Evolutionary conservation across 1,140 invertebrate species (phyloP).

Genomic region (Andrena cerasifolii): DNA sequence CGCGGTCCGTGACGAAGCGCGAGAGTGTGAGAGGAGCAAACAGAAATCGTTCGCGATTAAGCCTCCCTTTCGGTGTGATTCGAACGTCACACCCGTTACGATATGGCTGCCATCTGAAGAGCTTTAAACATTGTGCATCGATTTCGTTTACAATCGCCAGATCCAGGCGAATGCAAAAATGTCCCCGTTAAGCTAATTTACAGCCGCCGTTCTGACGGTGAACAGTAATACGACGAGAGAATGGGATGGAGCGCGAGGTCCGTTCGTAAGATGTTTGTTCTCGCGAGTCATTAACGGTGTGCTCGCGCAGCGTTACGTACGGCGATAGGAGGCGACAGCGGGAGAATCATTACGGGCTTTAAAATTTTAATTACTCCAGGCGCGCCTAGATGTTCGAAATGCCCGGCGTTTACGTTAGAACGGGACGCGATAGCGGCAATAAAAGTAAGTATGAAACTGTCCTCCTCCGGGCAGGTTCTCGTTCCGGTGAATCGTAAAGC

Average conservation of each 20-base stretch:
- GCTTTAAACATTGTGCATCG: background rate
- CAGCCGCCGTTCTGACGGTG: background rate
- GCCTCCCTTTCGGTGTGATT: background rate
- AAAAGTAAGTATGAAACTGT: background rate
- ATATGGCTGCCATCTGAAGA: too few species aligned
- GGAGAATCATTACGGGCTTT: conserved; percentile 39
- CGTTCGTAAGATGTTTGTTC: background rate
- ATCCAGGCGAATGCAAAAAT: background rate
- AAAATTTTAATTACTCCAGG: conserved; percentile 58
- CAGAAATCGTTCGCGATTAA: background rate
- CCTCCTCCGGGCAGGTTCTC: background rate
- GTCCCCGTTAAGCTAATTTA: conserved; percentile 48
- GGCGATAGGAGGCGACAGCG: conserved; percentile 25
- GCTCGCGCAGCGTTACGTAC: background rate
- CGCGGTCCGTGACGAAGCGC: conserved; percentile 10
- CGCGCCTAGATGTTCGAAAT: background rate
- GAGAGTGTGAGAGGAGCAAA: background rate
- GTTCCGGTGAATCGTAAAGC: conserved; percentile 58
- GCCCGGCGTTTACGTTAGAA: background rate
- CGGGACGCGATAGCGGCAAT: background rate
- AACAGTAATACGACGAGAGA: background rate
- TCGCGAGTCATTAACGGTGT: conserved; percentile 22
- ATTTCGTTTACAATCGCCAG: background rate
- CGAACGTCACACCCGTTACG: too few species aligned
- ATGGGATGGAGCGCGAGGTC: background rate